These are phyloP conservation scores for Notolepis coatsorum DNA, from an alignment of 2,797 vertebrate species.

Conservation along the genomic window DNA sequence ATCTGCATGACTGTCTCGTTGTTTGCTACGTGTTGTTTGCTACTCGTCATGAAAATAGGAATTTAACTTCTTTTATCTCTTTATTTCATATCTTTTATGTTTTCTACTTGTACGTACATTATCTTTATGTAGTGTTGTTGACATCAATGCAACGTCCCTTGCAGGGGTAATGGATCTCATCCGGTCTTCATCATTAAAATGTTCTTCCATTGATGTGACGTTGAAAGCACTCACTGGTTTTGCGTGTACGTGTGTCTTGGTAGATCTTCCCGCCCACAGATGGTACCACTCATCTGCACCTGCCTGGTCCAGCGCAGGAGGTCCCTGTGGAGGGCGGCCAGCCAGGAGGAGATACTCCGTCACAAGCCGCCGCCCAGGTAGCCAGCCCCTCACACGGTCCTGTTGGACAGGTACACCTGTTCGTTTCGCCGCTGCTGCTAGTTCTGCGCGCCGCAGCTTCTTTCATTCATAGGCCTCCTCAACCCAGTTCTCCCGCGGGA, in stretches of 20 bases:
- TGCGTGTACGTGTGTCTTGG: not conserved
- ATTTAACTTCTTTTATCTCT: too few relatives aligned
- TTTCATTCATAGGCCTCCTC: too few relatives aligned
- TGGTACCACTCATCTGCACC: constrained; percentile 81
- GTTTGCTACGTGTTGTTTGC: constrained; percentile 24
- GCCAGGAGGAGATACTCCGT: constrained; percentile 67
- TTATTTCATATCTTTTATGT: too few relatives aligned
- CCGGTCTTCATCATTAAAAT: too few relatives aligned
- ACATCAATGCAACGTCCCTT: too few relatives aligned
- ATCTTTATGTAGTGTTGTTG: too few relatives aligned
- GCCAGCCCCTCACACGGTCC: constrained; percentile 73
- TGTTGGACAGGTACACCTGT: constrained; percentile 56
- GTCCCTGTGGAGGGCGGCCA: constrained; percentile 77
- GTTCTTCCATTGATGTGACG: not conserved
- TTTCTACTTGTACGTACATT: too few relatives aligned
- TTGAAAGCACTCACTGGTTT: not conserved
- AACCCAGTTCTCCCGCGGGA: too few relatives aligned
- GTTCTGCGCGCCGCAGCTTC: not conserved
- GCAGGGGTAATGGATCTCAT: too few relatives aligned
- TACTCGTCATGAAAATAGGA: too few relatives aligned
- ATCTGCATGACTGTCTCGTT: constrained; percentile 66
- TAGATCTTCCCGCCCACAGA: constrained; percentile 87
- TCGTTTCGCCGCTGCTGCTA: not conserved
- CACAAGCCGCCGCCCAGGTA: constrained; percentile 68
- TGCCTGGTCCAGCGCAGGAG: constrained; percentile 76